Base-by-base conservation (phyloP, 2,113 vertebrate species). In the Phasianus colchicus region DNA sequence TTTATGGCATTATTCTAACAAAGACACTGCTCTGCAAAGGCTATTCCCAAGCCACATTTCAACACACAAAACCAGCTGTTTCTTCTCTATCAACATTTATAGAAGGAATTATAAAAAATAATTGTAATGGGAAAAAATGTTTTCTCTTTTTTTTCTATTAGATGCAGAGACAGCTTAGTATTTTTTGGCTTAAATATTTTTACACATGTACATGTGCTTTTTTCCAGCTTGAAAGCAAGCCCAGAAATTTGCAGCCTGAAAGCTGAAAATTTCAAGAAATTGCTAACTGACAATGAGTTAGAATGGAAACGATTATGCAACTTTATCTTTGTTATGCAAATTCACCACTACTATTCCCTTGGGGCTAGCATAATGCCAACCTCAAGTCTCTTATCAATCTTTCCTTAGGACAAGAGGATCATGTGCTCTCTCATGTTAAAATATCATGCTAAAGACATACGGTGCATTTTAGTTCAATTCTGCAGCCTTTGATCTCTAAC, bases 251-350 rank as follows among this genome's bases (percentile, higher is more conserved):
- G 89, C 52, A 92, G 30, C 43, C 36, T 40, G 48, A 85, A 93
- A 92, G 47, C 61, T 93, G 83, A 78, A 84, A 86, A 52, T n/a
- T 47, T 16, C 73, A 92, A 81, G 38, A 75, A 90, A 88, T 65
- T 67, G 19, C 38, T 65, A 48, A 72, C 52, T 43, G 38, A 86
- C 83, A 89, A 63, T 0, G 2, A 71, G 40, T 73, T 61, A 45
- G 27, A 82, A 79, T 63, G 66, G 61, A 75, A 90, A 78, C 11
- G 9, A 76, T 89, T 63, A 74, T 38, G 58, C 10, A 52, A 58
- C 40, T 88, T 92, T 55, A 88, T 72, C 77, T 96, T 92, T 75
- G 77, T 82, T 69, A 79, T 76, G 74, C 18, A 92, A 85, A 95
- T 94, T 89, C 84, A 73, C 48, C 69, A 43, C 58, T 92, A 65